Conservation (phyloP, 2,113 vertebrate genomes). For the Piaya cayana region DNA sequence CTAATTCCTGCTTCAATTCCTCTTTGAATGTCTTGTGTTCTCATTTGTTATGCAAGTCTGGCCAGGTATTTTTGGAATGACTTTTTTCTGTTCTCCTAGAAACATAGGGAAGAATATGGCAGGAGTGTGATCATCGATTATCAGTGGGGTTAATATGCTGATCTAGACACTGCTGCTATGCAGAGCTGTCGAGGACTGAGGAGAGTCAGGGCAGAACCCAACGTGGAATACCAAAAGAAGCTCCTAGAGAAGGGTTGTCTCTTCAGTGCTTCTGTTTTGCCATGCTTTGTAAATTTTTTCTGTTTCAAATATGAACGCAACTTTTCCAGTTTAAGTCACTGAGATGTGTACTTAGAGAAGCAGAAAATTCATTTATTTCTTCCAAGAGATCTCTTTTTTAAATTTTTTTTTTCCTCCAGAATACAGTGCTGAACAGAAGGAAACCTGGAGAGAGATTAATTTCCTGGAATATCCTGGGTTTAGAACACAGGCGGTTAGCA, state of each 20-base stretch:
- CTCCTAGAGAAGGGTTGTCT: background rate
- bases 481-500: background rate
- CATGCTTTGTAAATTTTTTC: background rate
- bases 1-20: background rate
- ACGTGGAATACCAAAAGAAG: background rate
- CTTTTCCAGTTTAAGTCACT: background rate
- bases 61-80: background rate
- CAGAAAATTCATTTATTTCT: background rate
- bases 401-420: background rate
- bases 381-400: background rate
- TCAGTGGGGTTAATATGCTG: background rate
- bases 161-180: background rate
- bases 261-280: background rate
- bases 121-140: background rate
- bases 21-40: background rate
- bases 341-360: background rate
- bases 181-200: background rate
- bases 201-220: background rate
- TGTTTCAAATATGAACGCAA: background rate
- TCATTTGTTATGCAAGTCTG: background rate
- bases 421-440: background rate
- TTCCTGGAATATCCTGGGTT: slow-evolving; percentile 22
- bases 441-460: background rate
- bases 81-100: background rate
- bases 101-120: background rate